Conservation (phyloP, 1,140 invertebrate species). For the Sipha flava region DNA sequence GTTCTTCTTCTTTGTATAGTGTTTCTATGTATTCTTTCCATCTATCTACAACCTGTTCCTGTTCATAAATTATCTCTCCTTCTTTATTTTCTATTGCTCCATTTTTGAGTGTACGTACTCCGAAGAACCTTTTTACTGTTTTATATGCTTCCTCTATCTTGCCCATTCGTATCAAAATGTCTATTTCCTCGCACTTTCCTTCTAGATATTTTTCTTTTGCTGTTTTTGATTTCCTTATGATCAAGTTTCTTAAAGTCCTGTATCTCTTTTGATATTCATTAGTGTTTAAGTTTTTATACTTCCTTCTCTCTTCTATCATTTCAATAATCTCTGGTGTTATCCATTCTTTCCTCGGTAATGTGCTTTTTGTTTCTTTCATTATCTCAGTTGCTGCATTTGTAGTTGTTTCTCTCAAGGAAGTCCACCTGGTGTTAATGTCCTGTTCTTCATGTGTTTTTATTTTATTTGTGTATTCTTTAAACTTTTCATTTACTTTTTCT, state of each 20-base stretch:
- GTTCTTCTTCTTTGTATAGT: background rate
- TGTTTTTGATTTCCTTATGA: background rate
- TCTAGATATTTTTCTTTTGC: no score
- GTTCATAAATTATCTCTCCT: background rate
- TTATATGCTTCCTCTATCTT: background rate
- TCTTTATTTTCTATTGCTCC: background rate
- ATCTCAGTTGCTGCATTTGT: background rate
- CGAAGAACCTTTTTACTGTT: slow-evolving; percentile 1
- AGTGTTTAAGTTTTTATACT: no score
- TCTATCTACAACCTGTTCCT: background rate
- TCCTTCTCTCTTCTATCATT: background rate
- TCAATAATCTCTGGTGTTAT: background rate
- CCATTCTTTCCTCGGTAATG: no score
- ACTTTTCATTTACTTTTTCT: background rate
- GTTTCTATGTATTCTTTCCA: background rate
- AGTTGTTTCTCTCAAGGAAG: background rate
- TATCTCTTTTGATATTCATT: no score
- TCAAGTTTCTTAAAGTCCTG: background rate
- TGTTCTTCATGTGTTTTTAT: background rate
- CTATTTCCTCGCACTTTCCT: background rate
- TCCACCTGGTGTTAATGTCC: background rate
- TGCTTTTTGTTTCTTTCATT: no score
- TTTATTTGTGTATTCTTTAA: background rate
- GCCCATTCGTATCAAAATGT: background rate
- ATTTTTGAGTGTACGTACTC: background rate